Percentiles rank a stretch among this genome's conserved stretches.
These are phyloP conservation scores for Zosterops borbonicus DNA, from an alignment of 2,113 vertebrate genomes.

Conservation along the genomic window DNA sequence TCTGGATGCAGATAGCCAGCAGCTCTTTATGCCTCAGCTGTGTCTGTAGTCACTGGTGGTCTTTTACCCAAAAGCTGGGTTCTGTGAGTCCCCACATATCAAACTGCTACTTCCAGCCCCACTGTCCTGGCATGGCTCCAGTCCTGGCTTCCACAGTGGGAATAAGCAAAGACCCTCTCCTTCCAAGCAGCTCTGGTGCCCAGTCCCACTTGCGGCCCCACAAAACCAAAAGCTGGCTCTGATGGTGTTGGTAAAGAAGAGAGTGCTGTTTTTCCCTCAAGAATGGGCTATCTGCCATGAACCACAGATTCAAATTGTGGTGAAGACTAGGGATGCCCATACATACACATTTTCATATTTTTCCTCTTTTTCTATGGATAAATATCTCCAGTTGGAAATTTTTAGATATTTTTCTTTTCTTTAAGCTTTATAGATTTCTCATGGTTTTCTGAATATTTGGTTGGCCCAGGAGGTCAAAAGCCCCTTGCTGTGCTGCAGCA, in stretches of 20 bases:
- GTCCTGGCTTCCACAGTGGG: not conserved
- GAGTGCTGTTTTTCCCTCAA: not conserved
- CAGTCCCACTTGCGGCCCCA: not conserved
- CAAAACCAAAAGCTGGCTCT: not conserved
- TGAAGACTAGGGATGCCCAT: not conserved
- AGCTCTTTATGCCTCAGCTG: not conserved
- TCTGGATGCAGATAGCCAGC: not conserved
- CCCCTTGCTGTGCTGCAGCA: not conserved
- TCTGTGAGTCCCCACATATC: not conserved
- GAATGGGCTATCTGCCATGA: constrained; percentile 13
- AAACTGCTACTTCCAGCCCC: not conserved
- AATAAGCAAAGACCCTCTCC: not conserved
- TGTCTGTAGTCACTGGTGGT: not conserved
- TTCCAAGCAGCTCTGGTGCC: not conserved
- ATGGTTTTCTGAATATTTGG: not conserved
- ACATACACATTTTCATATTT: constrained; percentile 14
- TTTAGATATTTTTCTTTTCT: not conserved
- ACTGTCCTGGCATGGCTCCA: not conserved
- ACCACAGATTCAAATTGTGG: not conserved
- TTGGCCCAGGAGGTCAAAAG: not conserved
- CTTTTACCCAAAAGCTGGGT: not conserved
- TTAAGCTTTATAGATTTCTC: not conserved
- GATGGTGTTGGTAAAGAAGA: not conserved
- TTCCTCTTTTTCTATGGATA: not conserved
- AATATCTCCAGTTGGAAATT: constrained; percentile 1